These are phyloP conservation scores for Caenorhabditis inopinata DNA, from an alignment of 1,140 invertebrate species.

Conservation along the genomic window DNA sequence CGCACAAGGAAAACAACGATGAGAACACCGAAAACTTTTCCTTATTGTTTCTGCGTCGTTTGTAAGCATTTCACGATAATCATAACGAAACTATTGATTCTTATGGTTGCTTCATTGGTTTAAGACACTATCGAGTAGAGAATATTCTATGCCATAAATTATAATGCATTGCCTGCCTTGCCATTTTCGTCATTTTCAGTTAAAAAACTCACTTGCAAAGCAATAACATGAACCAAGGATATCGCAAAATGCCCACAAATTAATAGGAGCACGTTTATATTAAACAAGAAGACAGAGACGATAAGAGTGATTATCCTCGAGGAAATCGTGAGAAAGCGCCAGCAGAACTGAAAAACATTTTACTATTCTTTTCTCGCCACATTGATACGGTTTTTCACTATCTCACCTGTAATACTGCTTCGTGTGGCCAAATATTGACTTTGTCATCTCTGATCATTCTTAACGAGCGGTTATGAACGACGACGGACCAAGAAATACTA, in stretches of 20 bases:
- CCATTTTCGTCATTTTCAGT: no score
- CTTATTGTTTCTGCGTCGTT: no score
- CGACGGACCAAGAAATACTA: constrained; percentile 38
- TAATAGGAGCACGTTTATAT: not conserved
- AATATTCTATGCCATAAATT: no score
- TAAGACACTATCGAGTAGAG: no score
- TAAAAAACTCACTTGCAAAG: constrained; percentile 13
- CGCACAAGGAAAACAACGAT: no score
- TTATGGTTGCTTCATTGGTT: no score
- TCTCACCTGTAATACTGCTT: constrained; percentile 41
- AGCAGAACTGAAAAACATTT: constrained; percentile 37
- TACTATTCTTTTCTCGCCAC: not conserved
- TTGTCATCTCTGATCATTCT: constrained; percentile 33
- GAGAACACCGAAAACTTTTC: no score
- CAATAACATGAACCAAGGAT: constrained; percentile 25
- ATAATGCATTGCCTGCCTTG: no score
- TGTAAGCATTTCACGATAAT: no score
- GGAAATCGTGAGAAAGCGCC: constrained; percentile 36
- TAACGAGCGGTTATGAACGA: constrained; percentile 42
- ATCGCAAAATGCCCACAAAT: constrained; percentile 7
- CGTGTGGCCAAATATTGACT: constrained; percentile 36
- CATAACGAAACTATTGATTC: no score
- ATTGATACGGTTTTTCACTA: not conserved
- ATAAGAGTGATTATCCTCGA: constrained; percentile 34
- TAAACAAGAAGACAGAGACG: not conserved